Conservation (phyloP, 2,797 vertebrate species). For the Phataginus tricuspis region DNA sequence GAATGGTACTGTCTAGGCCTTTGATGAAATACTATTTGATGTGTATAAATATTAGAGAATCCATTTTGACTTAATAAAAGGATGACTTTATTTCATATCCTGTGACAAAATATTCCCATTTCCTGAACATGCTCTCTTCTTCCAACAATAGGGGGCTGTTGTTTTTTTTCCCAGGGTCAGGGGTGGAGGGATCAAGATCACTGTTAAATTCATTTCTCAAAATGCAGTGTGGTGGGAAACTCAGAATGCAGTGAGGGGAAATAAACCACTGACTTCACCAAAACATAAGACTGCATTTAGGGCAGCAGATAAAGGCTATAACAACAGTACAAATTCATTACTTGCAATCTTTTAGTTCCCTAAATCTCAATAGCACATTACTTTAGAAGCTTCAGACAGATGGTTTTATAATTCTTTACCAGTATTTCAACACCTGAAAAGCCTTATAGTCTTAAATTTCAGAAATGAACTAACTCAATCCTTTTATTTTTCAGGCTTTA, state of each 20-base stretch:
- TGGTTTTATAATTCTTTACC: neutral
- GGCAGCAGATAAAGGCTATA: neutral
- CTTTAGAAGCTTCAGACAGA: conserved; percentile 8
- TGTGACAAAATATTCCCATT: conserved; percentile 29
- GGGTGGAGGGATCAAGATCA: rapidly evolving
- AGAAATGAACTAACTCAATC: neutral
- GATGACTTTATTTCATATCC: neutral
- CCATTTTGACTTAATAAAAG: conserved; percentile 58
- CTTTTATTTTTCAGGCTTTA: neutral
- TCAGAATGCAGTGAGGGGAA: neutral
- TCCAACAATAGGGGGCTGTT: neutral
- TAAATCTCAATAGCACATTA: neutral
- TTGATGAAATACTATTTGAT: conserved; percentile 58
- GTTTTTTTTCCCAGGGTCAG: neutral
- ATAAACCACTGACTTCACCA: neutral
- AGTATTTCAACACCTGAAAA: conserved; percentile 15
- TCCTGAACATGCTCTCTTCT: neutral
- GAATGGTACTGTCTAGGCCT: conserved; percentile 20
- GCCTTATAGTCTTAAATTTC: neutral
- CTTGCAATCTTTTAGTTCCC: neutral
- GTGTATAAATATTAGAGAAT: conserved; percentile 15
- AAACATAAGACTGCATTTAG: neutral
- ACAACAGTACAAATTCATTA: neutral
- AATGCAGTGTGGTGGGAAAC: neutral
- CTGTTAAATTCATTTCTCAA: neutral